phyloP scores from a whole-genome alignment of 2,888 invertebrate genomes.

The Cepaea hortensis region DNA sequence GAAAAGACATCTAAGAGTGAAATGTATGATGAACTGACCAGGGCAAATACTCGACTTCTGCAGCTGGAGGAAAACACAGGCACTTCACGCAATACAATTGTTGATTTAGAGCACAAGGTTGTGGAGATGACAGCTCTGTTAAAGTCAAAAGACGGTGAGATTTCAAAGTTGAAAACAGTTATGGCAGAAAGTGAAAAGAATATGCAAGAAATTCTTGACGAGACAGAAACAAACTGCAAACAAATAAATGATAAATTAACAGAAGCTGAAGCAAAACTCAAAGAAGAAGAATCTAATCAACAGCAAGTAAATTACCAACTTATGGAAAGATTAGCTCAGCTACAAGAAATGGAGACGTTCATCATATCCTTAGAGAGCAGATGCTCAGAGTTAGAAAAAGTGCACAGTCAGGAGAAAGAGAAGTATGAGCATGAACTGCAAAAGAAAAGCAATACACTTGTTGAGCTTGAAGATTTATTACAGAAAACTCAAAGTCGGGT shows the following conservation, averaged over 20 bases:
- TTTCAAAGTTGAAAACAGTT: slow-evolving; percentile 41
- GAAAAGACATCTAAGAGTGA: slow-evolving; percentile 61
- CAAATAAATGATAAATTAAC: slow-evolving; percentile 36
- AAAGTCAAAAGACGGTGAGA: slow-evolving; percentile 49
- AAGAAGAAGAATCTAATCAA: slow-evolving; percentile 25
- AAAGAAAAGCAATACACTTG: slow-evolving; percentile 19
- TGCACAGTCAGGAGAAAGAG: slow-evolving; percentile 14
- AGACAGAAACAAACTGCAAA: slow-evolving; percentile 37
- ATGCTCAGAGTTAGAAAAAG: slow-evolving; percentile 3
- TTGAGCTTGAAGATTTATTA: slow-evolving; percentile 25
- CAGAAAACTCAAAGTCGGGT: slow-evolving; percentile 41
- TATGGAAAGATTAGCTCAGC: background rate
- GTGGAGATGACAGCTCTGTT: slow-evolving; percentile 49
- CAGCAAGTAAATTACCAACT: background rate
- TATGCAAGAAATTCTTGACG: slow-evolving; percentile 19
- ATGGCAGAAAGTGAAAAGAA: slow-evolving; percentile 41
- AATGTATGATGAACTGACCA: slow-evolving; percentile 62
- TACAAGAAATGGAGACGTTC: background rate
- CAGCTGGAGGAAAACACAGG: slow-evolving; percentile 64
- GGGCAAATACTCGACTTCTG: slow-evolving; percentile 65
- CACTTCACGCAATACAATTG: slow-evolving; percentile 58
- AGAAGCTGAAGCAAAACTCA: slow-evolving; percentile 35
- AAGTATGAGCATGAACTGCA: slow-evolving; percentile 24
- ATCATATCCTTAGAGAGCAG: background rate
- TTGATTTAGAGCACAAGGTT: slow-evolving; percentile 61